Conservation (phyloP, 2,113 vertebrate genomes). For the Aphelocoma coerulescens region DNA sequence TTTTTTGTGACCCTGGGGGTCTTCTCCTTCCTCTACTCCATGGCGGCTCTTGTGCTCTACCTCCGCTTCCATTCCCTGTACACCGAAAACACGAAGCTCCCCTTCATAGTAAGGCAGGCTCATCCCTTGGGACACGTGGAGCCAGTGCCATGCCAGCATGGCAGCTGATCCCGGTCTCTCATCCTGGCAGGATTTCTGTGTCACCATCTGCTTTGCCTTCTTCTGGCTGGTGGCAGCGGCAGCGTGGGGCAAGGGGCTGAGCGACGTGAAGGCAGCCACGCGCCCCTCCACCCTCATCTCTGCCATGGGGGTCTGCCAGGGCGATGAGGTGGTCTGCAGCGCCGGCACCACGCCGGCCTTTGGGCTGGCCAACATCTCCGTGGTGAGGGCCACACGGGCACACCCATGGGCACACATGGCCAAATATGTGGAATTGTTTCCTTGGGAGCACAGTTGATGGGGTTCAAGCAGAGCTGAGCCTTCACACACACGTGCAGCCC, state of each 20-base stretch:
- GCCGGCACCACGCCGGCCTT: slow-evolving; percentile 70
- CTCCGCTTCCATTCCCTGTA: slow-evolving; percentile 88
- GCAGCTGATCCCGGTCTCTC: background rate
- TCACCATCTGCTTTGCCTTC: slow-evolving; percentile 86
- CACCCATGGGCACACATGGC: too few relatives aligned
- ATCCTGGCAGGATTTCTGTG: slow-evolving; percentile 81
- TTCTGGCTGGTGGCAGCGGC: slow-evolving; percentile 90
- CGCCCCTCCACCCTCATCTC: slow-evolving; percentile 67
- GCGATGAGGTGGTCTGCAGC: slow-evolving; percentile 23
- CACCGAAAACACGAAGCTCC: slow-evolving; percentile 77
- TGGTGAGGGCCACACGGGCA: slow-evolving; percentile 73
- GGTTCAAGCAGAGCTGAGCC: background rate
- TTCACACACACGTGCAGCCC: accelerated
- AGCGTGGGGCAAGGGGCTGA: slow-evolving; percentile 91
- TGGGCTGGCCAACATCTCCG: slow-evolving; percentile 90
- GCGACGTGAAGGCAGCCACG: slow-evolving; percentile 83
- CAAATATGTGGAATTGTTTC: accelerated
- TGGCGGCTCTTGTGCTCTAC: slow-evolving; percentile 84
- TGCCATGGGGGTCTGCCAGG: slow-evolving; percentile 66
- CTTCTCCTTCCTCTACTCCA: slow-evolving; percentile 89
- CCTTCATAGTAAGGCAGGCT: slow-evolving; percentile 76
- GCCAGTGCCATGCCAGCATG: accelerated
- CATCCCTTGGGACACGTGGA: accelerated
- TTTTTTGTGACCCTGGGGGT: slow-evolving; percentile 92
- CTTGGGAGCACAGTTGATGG: background rate